A percentile compares a stretch with the other conserved stretches of the same genome.
Evolutionary conservation across 2,113 vertebrate genomes (phyloP).

Genomic region (Columba livia): DNA sequence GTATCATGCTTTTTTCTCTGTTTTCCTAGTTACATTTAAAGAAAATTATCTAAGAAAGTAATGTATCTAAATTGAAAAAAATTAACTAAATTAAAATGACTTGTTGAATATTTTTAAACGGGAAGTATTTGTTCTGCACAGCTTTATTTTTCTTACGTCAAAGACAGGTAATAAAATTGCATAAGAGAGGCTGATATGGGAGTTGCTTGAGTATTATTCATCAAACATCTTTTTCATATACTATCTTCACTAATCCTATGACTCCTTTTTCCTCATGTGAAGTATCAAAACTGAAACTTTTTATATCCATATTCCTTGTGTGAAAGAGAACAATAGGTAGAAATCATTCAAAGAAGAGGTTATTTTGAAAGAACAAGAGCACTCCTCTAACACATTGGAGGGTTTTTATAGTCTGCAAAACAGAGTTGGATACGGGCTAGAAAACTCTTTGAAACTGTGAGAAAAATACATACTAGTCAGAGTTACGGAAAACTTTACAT

Average conservation of each 20-base stretch:
- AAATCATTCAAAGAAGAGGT: neutral
- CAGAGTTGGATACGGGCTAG: too few species aligned
- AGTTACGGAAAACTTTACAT: neutral
- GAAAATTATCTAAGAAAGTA: neutral
- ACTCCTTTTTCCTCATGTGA: constrained; percentile 6
- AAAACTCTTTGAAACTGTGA: neutral
- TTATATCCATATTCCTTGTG: neutral
- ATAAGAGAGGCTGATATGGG: neutral
- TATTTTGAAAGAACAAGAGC: neutral
- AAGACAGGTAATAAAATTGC: constrained; percentile 5
- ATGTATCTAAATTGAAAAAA: neutral
- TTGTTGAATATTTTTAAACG: neutral
- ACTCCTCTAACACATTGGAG: neutral
- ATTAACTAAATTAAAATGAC: neutral
- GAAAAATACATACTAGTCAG: neutral
- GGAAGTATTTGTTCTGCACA: neutral
- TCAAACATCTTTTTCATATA: neutral
- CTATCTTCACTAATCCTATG: neutral
- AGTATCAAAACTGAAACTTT: neutral
- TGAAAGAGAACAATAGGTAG: neutral
- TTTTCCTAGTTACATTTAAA: neutral
- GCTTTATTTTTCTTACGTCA: constrained; percentile 12
- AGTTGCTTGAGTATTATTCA: constrained; percentile 15
- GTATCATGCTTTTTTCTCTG: neutral
- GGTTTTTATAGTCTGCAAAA: neutral